Conservation (phyloP, 2,113 vertebrate species). For the Erinaceus europaeus region DNA sequence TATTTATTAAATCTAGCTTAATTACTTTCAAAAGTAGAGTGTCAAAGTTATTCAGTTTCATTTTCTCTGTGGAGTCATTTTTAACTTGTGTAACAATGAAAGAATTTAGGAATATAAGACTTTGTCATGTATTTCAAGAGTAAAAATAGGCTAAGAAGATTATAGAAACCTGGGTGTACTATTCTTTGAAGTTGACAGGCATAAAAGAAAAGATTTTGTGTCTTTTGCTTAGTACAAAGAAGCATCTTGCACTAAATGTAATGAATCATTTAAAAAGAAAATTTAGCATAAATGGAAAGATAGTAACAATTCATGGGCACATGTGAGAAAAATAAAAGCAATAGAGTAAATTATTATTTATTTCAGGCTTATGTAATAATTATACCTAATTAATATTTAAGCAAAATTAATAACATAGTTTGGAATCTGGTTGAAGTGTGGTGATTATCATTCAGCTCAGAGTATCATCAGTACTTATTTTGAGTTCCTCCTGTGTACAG, state of each 20-base stretch:
- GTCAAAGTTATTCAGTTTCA: neutral
- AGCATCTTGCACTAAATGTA: constrained; percentile 13
- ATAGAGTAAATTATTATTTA: too few species aligned
- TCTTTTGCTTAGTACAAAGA: constrained; percentile 40
- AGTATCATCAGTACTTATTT: neutral
- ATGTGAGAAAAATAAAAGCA: neutral
- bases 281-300: constrained; percentile 17
- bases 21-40: constrained; percentile 5
- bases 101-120: neutral
- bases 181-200: constrained; percentile 12
- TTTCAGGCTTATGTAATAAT: too few species aligned
- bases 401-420: neutral
- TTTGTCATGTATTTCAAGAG: constrained; percentile 41
- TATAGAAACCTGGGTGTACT: constrained; percentile 31
- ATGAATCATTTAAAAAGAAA: neutral
- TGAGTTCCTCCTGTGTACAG: neutral
- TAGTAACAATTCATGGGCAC: neutral
- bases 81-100: constrained; percentile 31
- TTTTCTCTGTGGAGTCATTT: constrained; percentile 32
- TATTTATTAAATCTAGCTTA: neutral
- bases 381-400: constrained; percentile 9
- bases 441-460: neutral
- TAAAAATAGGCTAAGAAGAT: constrained; percentile 58
- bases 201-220: neutral
- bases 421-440: neutral